Evolutionary conservation across 2,888 invertebrate genomes (phyloP), one percentile per base, ranked within the genome.

Genomic region (Pycnomerus fuliginosus): DNA sequence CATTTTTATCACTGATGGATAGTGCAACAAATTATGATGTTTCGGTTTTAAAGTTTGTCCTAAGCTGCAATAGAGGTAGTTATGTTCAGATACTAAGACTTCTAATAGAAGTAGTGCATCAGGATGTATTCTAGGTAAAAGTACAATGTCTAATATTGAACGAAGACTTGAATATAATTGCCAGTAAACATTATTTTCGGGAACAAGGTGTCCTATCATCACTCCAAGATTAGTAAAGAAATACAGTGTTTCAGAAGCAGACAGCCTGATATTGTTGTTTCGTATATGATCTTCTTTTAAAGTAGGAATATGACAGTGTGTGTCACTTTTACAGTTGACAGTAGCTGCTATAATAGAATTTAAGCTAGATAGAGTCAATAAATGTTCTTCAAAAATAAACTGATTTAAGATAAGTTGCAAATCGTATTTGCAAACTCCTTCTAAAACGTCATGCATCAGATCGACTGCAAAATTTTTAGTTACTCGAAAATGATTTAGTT

Each of bases 391-490:
- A n/a, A 15, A 2, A 27, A 45, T 34, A 28, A 25, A 33, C 11
- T 29, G 28, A 12, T 40, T 31, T n/a, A 45, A 15, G n/a, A 38
- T n/a, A 22, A 25, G 27, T 12, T 11, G 16, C 14, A 37, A 29
- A 11, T 42, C 46, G 14, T 37, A 38, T 17, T 37, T 30, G 37
- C 38, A 38, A 11, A 47, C 33, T 8, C 52, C 52, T 27, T 50
- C 39, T 16, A 42, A 43, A 13, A 50, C 15, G 29, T 52, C 49
- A 34, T 52, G 49, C 42, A 52, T 37, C 16, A 39, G 12, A 17
- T 52, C 46, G 14, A 16, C 32, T 5, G 33, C 34, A 32, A 14
- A 34, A 25, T 51, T 51, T 17, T 28, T 29, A 11, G 32, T 38
- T 2, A 45, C 34, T 17, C 49, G 38, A 16, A 44, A 48, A 16